Evolutionary conservation across 2,888 invertebrate species (phyloP), one percentile per base, ranked within the genome.

Genomic region (Dynastes maya): DNA sequence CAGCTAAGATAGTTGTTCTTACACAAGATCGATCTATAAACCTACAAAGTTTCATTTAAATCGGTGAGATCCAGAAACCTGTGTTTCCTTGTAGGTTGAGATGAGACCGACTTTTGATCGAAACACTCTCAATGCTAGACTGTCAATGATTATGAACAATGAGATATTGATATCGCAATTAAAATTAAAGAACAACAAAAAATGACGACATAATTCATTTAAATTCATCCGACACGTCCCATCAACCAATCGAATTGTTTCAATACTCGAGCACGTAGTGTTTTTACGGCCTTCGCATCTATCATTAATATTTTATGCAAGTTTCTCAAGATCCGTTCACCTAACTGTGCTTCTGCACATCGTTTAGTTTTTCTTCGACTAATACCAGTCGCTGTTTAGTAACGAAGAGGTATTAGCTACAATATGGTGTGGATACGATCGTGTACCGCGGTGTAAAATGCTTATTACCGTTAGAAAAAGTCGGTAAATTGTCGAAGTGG

Each of bases 291-390:
- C 72, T 16, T 72, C 58, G 32, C 22, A 16, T 16, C 32, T 40
- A 72, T 58, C 72, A 58, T 72, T 58, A 72, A 72, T 72, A 72
- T 61, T 72, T 40, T 13, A 72, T 58, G 29, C 40, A 58, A 22
- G 72, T 72, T 72, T 61, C 40, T 58, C 72, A 53, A 72, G 61
- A 72, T 72, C 72, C 72, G 72, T 72, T 72, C 58, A 53, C 37
- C 32, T 72, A 72, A 72, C 72, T 72, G 72, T 72, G 40, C 11
- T 72, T 61, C 45, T 58, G 58, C 58, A 61, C 29, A 29, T 63
- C 63, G 63, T 13, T 63, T 37, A 3, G 29, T 32, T 63, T 63
- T 29, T 32, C 32, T 58, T 58, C 9, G 9, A 5, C 16, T 22
- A 8, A 58, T 58, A 22, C 16, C 22, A 22, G 8, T 27, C 45